Base-by-base conservation (phyloP, 2,113 vertebrate species). In the Garra rufa region DNA sequence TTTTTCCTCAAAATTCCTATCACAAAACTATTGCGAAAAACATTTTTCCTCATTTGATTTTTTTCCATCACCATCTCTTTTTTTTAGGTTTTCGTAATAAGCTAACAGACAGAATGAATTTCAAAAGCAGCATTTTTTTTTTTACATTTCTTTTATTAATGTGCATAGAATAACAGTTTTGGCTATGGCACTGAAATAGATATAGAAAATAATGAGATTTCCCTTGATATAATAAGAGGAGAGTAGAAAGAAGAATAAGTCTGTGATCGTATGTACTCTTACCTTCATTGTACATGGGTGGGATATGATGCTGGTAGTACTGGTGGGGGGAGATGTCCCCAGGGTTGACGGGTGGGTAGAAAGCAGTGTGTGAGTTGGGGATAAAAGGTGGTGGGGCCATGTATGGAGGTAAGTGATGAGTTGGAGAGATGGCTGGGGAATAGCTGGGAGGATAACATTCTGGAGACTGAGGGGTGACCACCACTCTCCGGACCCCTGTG, bases 371-470 rank as follows among this genome's bases (percentile, higher is more conserved):
- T 11, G 97, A 98, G 92, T 97, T 98, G 89, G 96, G 97, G 87
- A 99, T 96, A 85, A 98, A 99, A 87, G 98, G 98, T 0, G 97
- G 98, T 75, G 97, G 97, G 24, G 97, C 9, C 93, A 99, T 92
- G 91, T 99, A 99, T 0, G 97, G 98, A 85, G 97, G 94, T 57
- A 99, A 92, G 91, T 98, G 98, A 78, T 98, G 98, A 38, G 97
- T 97, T 14, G 97, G 97, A 24, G 98, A 99, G 91, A 99, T 97
- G 83, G 97, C 96, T 0, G 98, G 98, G 52, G 97, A 97, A 83
- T 99, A 99, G 76, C 97, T 98, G 48, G 97, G 97, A 28, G 97
- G 97, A 83, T 98, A 99, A 90, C 98, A 99, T 85, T 99, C 98
- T 0, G 97, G 97, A 87, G 98, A 98, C 89, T 99, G 98, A 3